phyloP scores from a whole-genome alignment of 1,140 invertebrate genomes.

The Hestina assimilis region DNA sequence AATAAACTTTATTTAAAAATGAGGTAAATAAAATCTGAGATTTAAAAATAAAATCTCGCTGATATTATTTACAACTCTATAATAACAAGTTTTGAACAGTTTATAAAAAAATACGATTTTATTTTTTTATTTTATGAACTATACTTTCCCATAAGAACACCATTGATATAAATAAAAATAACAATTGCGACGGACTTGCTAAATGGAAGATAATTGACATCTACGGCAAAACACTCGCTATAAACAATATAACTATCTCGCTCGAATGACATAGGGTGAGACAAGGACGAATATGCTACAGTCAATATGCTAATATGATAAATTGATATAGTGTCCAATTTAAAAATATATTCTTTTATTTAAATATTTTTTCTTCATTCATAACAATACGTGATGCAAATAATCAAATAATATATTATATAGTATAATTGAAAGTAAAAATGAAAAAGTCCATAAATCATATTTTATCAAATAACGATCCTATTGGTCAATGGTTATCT shows the following conservation, averaged over 20 bases:
- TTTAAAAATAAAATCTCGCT: too few relatives aligned
- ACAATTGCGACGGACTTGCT: background rate
- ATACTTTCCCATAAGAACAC: background rate
- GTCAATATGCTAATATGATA: background rate
- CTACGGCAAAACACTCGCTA: slow-evolving; percentile 4
- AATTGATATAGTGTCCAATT: background rate
- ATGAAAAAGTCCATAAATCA: too few relatives aligned
- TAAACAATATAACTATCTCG: slow-evolving; percentile 5
- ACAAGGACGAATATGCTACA: slow-evolving; percentile 20
- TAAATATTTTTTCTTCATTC: background rate
- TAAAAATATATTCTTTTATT: background rate
- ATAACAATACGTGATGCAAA: background rate
- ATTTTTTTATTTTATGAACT: too few relatives aligned
- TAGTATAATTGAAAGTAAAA: too few relatives aligned
- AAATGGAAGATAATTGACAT: slow-evolving; percentile 14
- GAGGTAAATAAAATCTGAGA: too few relatives aligned
- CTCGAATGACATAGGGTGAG: slow-evolving; percentile 14
- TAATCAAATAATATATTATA: too few relatives aligned
- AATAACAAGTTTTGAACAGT: too few relatives aligned
- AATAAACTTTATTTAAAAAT: too few relatives aligned
- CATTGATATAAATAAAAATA: background rate
- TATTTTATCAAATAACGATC: too few relatives aligned
- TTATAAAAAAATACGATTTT: too few relatives aligned
- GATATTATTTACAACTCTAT: too few relatives aligned
- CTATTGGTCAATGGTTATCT: too few relatives aligned